phyloP scores from a whole-genome alignment of 2,113 vertebrate species.

The Fukomys damarensis region DNA sequence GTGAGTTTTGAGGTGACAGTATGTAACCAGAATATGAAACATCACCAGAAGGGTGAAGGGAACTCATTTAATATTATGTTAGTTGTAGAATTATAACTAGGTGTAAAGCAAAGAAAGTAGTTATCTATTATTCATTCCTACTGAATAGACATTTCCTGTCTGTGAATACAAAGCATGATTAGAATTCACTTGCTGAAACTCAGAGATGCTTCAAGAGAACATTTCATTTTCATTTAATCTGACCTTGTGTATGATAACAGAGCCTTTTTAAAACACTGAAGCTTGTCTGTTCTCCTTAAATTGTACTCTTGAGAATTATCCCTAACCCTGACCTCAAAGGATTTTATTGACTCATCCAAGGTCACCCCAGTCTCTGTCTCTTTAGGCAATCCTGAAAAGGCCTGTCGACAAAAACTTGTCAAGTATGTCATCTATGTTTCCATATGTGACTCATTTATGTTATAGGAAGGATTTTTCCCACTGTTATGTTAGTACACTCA shows the following conservation, averaged over 20 bases:
- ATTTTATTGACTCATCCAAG: slow-evolving; percentile 43
- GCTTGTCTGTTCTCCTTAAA: slow-evolving; percentile 52
- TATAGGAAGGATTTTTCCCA: slow-evolving; percentile 37
- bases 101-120: slow-evolving; percentile 82
- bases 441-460: not conserved
- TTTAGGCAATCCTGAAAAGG: not conserved
- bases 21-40: slow-evolving; percentile 70
- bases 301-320: slow-evolving; percentile 47
- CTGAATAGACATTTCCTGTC: slow-evolving; percentile 79
- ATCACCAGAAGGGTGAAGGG: slow-evolving; percentile 52
- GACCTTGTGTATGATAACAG: slow-evolving; percentile 76
- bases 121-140: slow-evolving; percentile 83
- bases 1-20: slow-evolving; percentile 75
- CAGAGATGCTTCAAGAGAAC: slow-evolving; percentile 52
- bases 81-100: slow-evolving; percentile 83
- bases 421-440: not conserved
- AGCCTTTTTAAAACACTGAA: slow-evolving; percentile 58
- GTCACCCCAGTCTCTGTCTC: not conserved
- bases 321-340: not conserved
- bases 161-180: slow-evolving; percentile 78
- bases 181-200: slow-evolving; percentile 73
- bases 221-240: slow-evolving; percentile 75
- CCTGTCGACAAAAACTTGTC: not conserved
- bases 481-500: not conserved
- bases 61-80: slow-evolving; percentile 77